Base-by-base conservation (phyloP, 2,113 vertebrate species). In the Struthio camelus region DNA sequence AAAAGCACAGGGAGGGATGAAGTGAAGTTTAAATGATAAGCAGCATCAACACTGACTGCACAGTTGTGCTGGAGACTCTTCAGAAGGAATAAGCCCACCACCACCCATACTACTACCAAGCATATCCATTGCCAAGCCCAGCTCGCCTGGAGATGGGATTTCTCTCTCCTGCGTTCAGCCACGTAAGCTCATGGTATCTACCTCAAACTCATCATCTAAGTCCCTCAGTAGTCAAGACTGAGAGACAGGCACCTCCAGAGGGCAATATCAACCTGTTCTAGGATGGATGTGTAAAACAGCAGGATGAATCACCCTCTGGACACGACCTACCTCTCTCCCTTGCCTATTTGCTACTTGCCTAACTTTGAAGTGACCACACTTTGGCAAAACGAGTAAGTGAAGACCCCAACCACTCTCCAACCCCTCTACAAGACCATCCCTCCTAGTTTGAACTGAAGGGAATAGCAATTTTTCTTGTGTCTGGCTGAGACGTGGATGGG, bases 101-200 rank as follows among this genome's bases (percentile, higher is more conserved):
- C 36, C 38, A 40, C 17, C 5, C 15, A 14, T 18, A 28, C 16
- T 59, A 50, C 11, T 28, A 30, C 32, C 2, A 1, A 82, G 65
- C 24, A 48, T 61, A 59, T 48, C 36, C 54, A 22, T 48, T 46
- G 38, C 30, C 61, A 75, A 62, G 54, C 8, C 27, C 62, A 38
- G 22, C 32, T 64, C 6, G 1, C 36, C 53, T 46, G 36, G 34
- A 76, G 34, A 23, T 7, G 30, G 32, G 38, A 28, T 32, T 59
- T 12, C 27, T 18, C 5, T 32, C 19, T 58, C 58, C 11, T 38
- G 20, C 32, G 42, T 59, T 53, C 34, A 59, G 38, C 58, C 23
- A 66, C 5, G 4, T n/a, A 86, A 40, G 50, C 0, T 0, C 59
- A 32, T 58, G 5, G 28, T 9, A 6, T 36, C 44, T 32, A 54